Evolutionary conservation across 2,113 vertebrate species (phyloP).

Genomic region (Brachyistius frenatus): DNA sequence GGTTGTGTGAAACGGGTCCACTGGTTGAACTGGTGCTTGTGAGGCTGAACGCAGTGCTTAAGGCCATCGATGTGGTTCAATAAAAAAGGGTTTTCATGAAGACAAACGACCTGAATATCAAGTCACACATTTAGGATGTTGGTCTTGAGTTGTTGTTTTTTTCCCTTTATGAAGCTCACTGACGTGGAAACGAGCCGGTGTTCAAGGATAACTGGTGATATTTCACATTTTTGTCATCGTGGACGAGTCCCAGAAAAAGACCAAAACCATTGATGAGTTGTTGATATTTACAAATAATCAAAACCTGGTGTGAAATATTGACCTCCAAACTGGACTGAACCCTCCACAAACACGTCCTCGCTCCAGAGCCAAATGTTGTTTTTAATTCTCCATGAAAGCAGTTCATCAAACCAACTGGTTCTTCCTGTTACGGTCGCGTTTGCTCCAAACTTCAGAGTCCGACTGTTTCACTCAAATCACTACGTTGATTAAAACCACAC

Average conservation of each 20-base stretch:
- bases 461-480: no score
- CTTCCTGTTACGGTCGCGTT: no score
- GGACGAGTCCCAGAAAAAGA: constrained; percentile 29
- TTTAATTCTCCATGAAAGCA: no score
- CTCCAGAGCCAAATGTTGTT: no score
- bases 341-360: no score
- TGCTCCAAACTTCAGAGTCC: no score
- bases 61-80: constrained; percentile 22
- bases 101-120: constrained; percentile 16
- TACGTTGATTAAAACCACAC: no score
- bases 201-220: background rate
- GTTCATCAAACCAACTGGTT: no score
- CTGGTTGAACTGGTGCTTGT: constrained; percentile 22
- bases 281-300: no score
- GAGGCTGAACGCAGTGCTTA: constrained; percentile 38
- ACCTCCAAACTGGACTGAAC: no score
- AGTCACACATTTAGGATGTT: background rate
- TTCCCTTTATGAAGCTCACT: constrained; percentile 7
- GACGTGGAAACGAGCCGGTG: background rate
- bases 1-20: constrained; percentile 47
- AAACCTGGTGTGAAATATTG: no score
- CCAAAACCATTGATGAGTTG: background rate
- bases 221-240: background rate
- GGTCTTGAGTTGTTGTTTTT: background rate
- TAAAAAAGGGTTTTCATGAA: background rate